Percentiles rank a stretch among this genome's conserved stretches.
Evolutionary conservation across 1,140 invertebrate species (phyloP).

Genomic region (Bombus terrestris): DNA sequence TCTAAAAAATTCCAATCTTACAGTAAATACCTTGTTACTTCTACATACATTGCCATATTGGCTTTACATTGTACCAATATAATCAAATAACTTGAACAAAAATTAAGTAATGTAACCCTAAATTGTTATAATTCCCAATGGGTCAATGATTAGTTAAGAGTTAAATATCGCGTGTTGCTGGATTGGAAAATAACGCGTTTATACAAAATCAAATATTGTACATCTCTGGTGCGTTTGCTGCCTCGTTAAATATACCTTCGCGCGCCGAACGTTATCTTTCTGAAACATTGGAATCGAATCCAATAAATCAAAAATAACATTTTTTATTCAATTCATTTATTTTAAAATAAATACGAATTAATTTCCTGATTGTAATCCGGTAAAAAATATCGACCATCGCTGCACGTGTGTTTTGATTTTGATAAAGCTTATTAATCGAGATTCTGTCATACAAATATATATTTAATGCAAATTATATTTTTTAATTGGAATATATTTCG

Average conservation of each 20-base stretch:
- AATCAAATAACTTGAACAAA: too few species aligned
- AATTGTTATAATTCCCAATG: too few species aligned
- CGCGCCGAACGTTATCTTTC: background rate
- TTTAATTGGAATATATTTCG: background rate
- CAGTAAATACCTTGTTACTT: too few species aligned
- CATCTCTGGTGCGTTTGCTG: background rate
- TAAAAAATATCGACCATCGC: background rate
- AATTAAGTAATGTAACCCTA: too few species aligned
- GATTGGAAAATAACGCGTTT: background rate
- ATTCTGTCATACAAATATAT: background rate
- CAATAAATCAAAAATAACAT: slow-evolving; percentile 23
- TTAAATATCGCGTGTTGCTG: background rate
- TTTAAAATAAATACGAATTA: slow-evolving; percentile 8
- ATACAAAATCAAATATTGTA: background rate
- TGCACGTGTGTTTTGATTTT: background rate
- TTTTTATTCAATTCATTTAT: background rate
- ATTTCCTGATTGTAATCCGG: background rate
- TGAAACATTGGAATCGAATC: background rate
- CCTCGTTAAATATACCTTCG: slow-evolving; percentile 16
- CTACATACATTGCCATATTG: too few species aligned
- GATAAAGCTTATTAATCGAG: background rate
- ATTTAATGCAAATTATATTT: background rate
- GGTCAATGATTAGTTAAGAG: too few species aligned
- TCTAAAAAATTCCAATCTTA: too few species aligned
- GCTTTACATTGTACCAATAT: too few species aligned